Conservation (phyloP, 2,888 invertebrate genomes). For the Cordylochernes scorpioides region DNA sequence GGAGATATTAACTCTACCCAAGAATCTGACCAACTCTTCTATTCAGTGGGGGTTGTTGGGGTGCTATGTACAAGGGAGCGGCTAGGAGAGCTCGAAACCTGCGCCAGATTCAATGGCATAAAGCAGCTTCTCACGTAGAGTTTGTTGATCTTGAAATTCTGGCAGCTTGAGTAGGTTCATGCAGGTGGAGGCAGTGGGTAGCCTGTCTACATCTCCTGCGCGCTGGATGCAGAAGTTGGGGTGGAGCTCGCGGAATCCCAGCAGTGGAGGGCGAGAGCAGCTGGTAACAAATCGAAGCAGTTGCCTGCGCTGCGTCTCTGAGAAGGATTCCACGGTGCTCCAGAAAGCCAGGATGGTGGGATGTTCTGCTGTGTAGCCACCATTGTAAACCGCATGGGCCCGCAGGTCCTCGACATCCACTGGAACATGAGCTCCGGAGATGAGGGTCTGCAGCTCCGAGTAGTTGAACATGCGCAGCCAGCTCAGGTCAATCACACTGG, state of each 20-base stretch:
- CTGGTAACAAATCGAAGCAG: slow-evolving; percentile 92
- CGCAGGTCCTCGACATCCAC: slow-evolving; percentile 72
- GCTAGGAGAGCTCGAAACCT: slow-evolving; percentile 57
- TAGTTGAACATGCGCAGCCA: slow-evolving; percentile 87
- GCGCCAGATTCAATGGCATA: slow-evolving; percentile 84
- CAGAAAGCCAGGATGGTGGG: slow-evolving; percentile 65
- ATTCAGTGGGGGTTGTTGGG: too few species aligned
- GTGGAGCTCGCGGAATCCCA: slow-evolving; percentile 89
- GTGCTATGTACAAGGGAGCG: too few species aligned
- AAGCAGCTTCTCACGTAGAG: slow-evolving; percentile 50
- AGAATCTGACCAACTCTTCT: too few species aligned
- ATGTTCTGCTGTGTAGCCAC: slow-evolving; percentile 55
- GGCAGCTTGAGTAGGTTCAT: slow-evolving; percentile 92
- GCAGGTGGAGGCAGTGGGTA: slow-evolving; percentile 91
- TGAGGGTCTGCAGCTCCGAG: slow-evolving; percentile 78
- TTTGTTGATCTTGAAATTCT: slow-evolving; percentile 47
- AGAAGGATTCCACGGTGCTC: slow-evolving; percentile 55
- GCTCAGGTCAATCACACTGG: slow-evolving; percentile 62
- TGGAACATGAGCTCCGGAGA: slow-evolving; percentile 78
- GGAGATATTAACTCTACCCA: too few species aligned
- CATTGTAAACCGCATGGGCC: slow-evolving; percentile 35
- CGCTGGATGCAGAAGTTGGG: slow-evolving; percentile 90
- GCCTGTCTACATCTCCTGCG: slow-evolving; percentile 53
- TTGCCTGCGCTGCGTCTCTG: slow-evolving; percentile 53
- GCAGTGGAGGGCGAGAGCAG: slow-evolving; percentile 77